phyloP scores from a whole-genome alignment of 2,113 vertebrate genomes.

The Clarias macrocephalus region DNA sequence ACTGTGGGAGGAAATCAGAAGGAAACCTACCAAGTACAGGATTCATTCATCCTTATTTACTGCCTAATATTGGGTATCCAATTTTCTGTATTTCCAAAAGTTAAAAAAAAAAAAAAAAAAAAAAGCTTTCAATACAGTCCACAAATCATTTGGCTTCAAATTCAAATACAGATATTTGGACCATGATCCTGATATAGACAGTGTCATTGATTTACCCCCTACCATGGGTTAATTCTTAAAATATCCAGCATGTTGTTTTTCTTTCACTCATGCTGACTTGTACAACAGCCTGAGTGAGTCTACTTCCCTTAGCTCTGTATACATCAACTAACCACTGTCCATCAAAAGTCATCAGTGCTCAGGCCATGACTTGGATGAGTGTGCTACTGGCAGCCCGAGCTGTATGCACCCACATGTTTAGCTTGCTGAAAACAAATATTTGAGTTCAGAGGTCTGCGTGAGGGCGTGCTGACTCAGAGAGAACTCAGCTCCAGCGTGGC shows the following conservation, averaged over 20 bases:
- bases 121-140: neutral
- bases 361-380: conserved; percentile 26
- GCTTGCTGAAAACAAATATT: conserved; percentile 47
- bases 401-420: conserved; percentile 27
- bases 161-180: neutral
- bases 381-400: conserved; percentile 20
- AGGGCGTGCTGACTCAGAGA: conserved; percentile 46
- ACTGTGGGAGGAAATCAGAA: too few species aligned
- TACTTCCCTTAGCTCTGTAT: neutral
- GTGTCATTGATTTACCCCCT: neutral
- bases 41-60: neutral
- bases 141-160: neutral
- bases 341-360: neutral
- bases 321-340: conserved; percentile 9
- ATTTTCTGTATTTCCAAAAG: neutral
- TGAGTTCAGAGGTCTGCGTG: conserved; percentile 37
- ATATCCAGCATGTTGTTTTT: neutral
- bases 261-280: conserved; percentile 15
- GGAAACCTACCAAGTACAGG: neutral
- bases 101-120: neutral
- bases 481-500: conserved; percentile 29
- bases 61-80: neutral
- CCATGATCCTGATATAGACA: neutral
- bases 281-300: neutral
- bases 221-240: conserved; percentile 11